Evolutionary conservation across 2,113 vertebrate species (phyloP).

Genomic region (Rhizomys pruinosus): DNA sequence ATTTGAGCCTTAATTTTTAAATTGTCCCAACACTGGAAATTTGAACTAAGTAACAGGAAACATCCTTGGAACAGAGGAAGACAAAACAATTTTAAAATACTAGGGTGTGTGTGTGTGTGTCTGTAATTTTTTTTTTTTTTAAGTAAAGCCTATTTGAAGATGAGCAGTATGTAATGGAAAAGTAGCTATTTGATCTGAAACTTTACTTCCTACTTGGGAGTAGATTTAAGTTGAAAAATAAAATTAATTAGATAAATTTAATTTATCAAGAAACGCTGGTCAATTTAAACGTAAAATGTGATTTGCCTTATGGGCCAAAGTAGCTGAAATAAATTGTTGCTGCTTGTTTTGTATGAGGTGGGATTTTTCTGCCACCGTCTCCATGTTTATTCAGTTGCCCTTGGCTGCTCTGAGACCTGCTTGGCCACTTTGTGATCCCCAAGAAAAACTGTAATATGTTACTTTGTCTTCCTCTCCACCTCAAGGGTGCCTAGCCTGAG

Average conservation of each 20-base stretch:
- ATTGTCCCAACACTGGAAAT: background rate
- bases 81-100: background rate
- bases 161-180: constrained; percentile 15
- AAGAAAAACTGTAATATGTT: constrained; percentile 80
- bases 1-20: background rate
- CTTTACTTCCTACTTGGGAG: constrained; percentile 23
- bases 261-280: constrained; percentile 26
- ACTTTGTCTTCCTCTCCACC: constrained; percentile 84
- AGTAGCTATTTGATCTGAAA: background rate
- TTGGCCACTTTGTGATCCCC: constrained; percentile 86
- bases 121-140: background rate
- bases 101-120: background rate
- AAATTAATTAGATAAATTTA: constrained; percentile 42
- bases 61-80: constrained; percentile 50
- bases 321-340: constrained; percentile 65
- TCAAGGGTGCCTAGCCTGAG: constrained; percentile 77
- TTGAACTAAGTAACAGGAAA: background rate
- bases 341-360: constrained; percentile 66
- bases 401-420: constrained; percentile 78
- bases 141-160: constrained; percentile 48
- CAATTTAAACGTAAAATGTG: constrained; percentile 10
- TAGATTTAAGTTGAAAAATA: constrained; percentile 52
- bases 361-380: background rate
- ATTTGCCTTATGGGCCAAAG: constrained; percentile 63
- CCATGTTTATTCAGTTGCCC: constrained; percentile 74